Evolutionary conservation across 2,888 invertebrate species (phyloP).

Genomic region (Yponomeuta evonymella): DNA sequence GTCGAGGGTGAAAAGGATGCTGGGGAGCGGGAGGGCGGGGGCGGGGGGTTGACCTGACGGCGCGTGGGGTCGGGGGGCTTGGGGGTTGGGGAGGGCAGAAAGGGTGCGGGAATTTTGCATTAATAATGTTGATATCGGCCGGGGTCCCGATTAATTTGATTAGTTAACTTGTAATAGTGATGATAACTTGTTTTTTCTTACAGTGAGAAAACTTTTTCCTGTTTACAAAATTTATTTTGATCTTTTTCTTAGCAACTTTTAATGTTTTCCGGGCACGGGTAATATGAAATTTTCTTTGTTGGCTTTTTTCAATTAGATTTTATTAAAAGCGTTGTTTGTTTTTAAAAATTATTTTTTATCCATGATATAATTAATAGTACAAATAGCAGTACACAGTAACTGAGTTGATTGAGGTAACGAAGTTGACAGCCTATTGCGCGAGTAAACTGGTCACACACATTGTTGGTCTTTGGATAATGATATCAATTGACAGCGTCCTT

Average conservation of each 20-base stretch:
- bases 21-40: slow-evolving; percentile 28
- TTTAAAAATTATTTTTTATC: too few relatives aligned
- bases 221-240: background rate
- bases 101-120: slow-evolving; percentile 61
- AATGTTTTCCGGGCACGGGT: too few relatives aligned
- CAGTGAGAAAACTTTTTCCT: background rate
- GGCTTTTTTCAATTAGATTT: too few relatives aligned
- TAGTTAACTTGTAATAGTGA: slow-evolving; percentile 40
- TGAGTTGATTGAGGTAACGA: too few relatives aligned
- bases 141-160: slow-evolving; percentile 70
- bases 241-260: background rate
- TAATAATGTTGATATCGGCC: slow-evolving; percentile 74
- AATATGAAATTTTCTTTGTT: too few relatives aligned
- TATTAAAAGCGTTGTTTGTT: too few relatives aligned
- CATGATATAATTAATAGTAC: too few relatives aligned
- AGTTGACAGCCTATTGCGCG: too few relatives aligned
- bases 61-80: slow-evolving; percentile 18
- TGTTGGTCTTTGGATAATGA: too few relatives aligned
- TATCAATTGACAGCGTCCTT: too few relatives aligned
- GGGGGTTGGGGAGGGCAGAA: slow-evolving; percentile 29
- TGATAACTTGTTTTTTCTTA: slow-evolving; percentile 26
- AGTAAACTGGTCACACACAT: too few relatives aligned
- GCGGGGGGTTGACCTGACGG: slow-evolving; percentile 21
- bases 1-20: slow-evolving; percentile 37
- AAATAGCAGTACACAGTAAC: too few relatives aligned